Percentiles rank a stretch among this genome's conserved stretches.
Conservation (phyloP, 2,113 vertebrate genomes). For the Pterocles orientalis region DNA sequence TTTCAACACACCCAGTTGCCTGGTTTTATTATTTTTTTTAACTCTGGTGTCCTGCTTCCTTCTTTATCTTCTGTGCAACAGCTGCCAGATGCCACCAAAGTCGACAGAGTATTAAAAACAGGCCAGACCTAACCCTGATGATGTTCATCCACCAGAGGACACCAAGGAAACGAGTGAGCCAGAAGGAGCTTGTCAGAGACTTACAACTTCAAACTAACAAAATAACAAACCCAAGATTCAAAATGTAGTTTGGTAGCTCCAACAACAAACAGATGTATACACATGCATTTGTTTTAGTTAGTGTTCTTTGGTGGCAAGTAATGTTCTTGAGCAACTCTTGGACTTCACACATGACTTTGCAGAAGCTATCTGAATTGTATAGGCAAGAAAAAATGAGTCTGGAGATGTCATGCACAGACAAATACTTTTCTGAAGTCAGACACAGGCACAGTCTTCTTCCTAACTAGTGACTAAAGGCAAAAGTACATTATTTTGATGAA, state of each 20-base stretch:
- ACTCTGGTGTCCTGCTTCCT: background rate
- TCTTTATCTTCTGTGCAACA: conserved; percentile 30
- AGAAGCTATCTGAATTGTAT: background rate
- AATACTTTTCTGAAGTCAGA: background rate
- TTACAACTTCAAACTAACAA: background rate
- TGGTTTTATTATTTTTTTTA: background rate
- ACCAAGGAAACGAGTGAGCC: background rate
- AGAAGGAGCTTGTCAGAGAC: conserved; percentile 44
- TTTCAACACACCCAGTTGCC: background rate
- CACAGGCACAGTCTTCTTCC: background rate
- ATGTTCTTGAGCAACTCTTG: background rate
- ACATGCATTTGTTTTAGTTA: background rate
- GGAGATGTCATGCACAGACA: background rate
- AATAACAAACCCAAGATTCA: conserved; percentile 6
- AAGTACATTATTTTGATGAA: background rate
- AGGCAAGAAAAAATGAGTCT: background rate
- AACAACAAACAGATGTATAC: background rate
- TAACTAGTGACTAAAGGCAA: background rate
- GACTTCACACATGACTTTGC: background rate
- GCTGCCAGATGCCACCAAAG: conserved; percentile 53
- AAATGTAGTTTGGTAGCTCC: background rate
- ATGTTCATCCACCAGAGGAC: conserved; percentile 16
- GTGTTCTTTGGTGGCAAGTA: background rate
- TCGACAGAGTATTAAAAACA: conserved; percentile 23
- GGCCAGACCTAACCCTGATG: conserved; percentile 9